phyloP scores from a whole-genome alignment of 2,888 invertebrate species.

The Phortica magna region DNA sequence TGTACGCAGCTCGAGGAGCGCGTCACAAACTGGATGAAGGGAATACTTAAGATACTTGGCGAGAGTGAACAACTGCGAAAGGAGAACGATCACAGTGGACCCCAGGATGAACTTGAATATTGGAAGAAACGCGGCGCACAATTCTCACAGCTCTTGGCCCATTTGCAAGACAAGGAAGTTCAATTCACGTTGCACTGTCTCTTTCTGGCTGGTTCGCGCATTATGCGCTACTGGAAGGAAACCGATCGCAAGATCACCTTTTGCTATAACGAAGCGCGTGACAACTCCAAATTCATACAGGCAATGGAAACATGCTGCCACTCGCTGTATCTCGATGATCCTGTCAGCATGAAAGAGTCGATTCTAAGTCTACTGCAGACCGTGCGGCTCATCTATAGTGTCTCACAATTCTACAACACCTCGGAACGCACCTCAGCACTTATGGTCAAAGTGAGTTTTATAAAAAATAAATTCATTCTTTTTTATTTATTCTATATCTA shows the following conservation, averaged over 20 bases:
- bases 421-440: slow-evolving; percentile 96
- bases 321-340: slow-evolving; percentile 94
- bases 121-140: slow-evolving; percentile 97
- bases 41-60: slow-evolving; percentile 89
- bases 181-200: slow-evolving; percentile 87
- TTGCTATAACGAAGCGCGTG: slow-evolving; percentile 96
- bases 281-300: slow-evolving; percentile 96
- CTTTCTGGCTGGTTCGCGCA: slow-evolving; percentile 86
- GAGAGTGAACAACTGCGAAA: slow-evolving; percentile 95
- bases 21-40: slow-evolving; percentile 88
- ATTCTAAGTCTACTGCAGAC: slow-evolving; percentile 94
- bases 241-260: slow-evolving; percentile 94
- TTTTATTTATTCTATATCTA: slow-evolving; percentile 7
- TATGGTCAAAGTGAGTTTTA: slow-evolving; percentile 89
- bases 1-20: slow-evolving; percentile 85
- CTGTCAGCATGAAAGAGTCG: slow-evolving; percentile 94
- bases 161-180: slow-evolving; percentile 87
- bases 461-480: background rate
- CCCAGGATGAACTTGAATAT: slow-evolving; percentile 96
- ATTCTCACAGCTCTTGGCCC: slow-evolving; percentile 90
- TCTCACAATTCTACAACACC: slow-evolving; percentile 97
- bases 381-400: slow-evolving; percentile 94
- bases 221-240: slow-evolving; percentile 89
- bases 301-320: slow-evolving; percentile 97
- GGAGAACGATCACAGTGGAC: slow-evolving; percentile 94